Evolutionary conservation across 2,797 vertebrate genomes (phyloP).

Genomic region (Chromis chromis): DNA sequence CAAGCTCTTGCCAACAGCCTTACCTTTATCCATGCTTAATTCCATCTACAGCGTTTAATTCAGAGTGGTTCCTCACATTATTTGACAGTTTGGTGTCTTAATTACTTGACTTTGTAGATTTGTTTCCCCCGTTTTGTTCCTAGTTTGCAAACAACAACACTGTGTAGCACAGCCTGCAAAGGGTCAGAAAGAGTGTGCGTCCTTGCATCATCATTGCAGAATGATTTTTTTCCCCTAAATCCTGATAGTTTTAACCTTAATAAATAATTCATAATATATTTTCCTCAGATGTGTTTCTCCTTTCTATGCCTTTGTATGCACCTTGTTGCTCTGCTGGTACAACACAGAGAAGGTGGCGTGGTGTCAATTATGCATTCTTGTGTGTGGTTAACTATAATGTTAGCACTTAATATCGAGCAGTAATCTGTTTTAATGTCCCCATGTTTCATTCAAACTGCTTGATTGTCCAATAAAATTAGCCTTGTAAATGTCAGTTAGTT

Average conservation of each 20-base stretch:
- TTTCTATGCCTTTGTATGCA: not conserved
- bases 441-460: constrained; percentile 41
- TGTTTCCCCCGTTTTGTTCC: too few species aligned
- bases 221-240: not conserved
- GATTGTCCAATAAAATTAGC: constrained; percentile 41
- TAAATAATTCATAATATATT: too few species aligned
- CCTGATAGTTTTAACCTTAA: not conserved
- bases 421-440: constrained; percentile 39
- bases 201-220: too few species aligned
- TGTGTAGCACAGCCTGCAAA: too few species aligned
- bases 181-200: too few species aligned
- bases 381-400: constrained; percentile 30
- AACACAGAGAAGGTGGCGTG: not conserved
- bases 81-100: not conserved
- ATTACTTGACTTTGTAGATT: too few species aligned
- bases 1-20: too few species aligned
- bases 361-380: not conserved
- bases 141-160: too few species aligned
- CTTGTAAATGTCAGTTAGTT: constrained; percentile 42
- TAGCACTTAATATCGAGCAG: constrained; percentile 21
- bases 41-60: not conserved
- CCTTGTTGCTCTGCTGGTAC: not conserved
- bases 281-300: not conserved
- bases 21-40: not conserved
- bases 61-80: not conserved